Evolutionary conservation across 2,888 invertebrate species (phyloP).

Genomic region (Erannis defoliaria): DNA sequence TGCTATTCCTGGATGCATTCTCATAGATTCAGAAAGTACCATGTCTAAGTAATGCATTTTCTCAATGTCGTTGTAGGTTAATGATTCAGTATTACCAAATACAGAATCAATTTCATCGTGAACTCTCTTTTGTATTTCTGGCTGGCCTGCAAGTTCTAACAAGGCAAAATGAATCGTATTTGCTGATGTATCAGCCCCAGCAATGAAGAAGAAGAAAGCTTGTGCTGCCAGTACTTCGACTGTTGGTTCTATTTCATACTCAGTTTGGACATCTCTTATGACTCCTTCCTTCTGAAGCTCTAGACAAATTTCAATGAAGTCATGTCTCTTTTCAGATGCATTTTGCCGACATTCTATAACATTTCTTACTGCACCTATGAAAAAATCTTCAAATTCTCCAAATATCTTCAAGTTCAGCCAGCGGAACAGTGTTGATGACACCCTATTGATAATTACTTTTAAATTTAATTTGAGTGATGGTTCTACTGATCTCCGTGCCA

Average conservation of each 20-base stretch:
- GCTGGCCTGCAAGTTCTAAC: slow-evolving; percentile 68
- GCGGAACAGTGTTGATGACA: slow-evolving; percentile 57
- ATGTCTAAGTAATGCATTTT: slow-evolving; percentile 72
- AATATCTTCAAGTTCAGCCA: slow-evolving; percentile 61
- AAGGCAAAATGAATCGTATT: slow-evolving; percentile 69
- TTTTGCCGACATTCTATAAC: slow-evolving; percentile 59
- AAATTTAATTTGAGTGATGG: slow-evolving; percentile 51
- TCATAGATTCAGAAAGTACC: slow-evolving; percentile 67
- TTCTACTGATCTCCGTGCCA: slow-evolving; percentile 58
- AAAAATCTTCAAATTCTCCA: slow-evolving; percentile 64
- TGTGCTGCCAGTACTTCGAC: slow-evolving; percentile 73
- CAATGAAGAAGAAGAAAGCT: slow-evolving; percentile 78
- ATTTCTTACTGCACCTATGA: slow-evolving; percentile 62
- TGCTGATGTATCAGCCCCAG: slow-evolving; percentile 77
- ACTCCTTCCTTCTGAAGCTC: slow-evolving; percentile 64
- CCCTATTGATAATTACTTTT: slow-evolving; percentile 48
- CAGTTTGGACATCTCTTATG: slow-evolving; percentile 59
- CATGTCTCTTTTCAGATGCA: slow-evolving; percentile 51
- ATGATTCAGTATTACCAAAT: slow-evolving; percentile 52
- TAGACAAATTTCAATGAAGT: slow-evolving; percentile 69
- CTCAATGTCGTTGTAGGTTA: slow-evolving; percentile 64
- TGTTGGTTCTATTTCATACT: slow-evolving; percentile 60
- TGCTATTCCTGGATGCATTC: slow-evolving; percentile 68
- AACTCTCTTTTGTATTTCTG: slow-evolving; percentile 63
- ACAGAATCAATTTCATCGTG: slow-evolving; percentile 71